Evolutionary conservation across 1,140 invertebrate species (phyloP).

Genomic region (Psilanteris sp.): DNA sequence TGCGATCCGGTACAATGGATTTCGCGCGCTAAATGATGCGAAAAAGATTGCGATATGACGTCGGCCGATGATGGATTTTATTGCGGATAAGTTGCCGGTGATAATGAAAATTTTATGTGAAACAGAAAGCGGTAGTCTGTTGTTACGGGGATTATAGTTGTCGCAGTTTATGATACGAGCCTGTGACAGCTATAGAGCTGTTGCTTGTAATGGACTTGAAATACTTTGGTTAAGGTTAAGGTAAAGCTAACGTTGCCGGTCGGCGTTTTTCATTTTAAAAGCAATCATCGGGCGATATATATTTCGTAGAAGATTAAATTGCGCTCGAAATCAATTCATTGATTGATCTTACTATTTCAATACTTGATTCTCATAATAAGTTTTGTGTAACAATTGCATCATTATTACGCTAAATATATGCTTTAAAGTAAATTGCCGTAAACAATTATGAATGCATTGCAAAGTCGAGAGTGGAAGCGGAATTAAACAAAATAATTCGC

Average conservation of each 20-base stretch:
- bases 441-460: no score
- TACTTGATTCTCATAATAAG: no score
- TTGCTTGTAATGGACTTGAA: conserved; percentile 32
- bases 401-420: no score
- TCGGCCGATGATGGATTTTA: conserved; percentile 48
- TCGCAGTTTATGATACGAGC: conserved; percentile 34
- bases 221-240: conserved; percentile 13
- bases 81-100: conserved; percentile 45
- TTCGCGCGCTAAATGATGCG: conserved; percentile 49
- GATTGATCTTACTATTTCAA: no score
- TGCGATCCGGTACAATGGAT: conserved; percentile 33
- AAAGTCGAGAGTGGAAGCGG: no score
- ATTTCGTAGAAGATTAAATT: no score
- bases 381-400: no score
- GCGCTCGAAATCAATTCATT: no score
- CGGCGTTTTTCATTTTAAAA: no score
- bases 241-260: conserved; percentile 5
- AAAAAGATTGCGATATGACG: conserved; percentile 46
- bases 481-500: no score
- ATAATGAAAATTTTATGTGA: conserved; percentile 53
- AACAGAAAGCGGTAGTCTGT: conserved; percentile 37
- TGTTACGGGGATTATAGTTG: conserved; percentile 11
- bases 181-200: conserved; percentile 33
- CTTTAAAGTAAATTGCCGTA: no score
- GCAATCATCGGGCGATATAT: conserved; percentile 1